Conservation (phyloP, 2,888 invertebrate species). For the Lasioglossum calceatum region DNA sequence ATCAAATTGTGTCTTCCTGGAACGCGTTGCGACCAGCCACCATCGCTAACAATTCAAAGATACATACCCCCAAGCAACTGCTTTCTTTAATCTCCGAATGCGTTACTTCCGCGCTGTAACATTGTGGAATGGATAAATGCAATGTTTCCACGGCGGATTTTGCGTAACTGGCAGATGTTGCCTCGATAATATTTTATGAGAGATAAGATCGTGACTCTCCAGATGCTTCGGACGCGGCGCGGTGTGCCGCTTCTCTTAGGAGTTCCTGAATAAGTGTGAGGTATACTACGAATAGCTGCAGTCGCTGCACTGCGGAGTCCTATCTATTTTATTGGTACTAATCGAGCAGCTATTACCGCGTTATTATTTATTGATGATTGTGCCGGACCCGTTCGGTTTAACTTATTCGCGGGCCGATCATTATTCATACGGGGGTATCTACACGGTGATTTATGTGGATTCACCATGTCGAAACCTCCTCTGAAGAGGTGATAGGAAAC, state of each 20-base stretch:
- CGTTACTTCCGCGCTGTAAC: slow-evolving; percentile 59
- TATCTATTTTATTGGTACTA: slow-evolving; percentile 38
- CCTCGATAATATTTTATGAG: slow-evolving; percentile 67
- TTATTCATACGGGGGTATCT: not conserved
- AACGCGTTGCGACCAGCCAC: not conserved
- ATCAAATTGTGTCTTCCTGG: slow-evolving; percentile 17
- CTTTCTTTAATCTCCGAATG: slow-evolving; percentile 57
- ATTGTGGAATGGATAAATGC: slow-evolving; percentile 60
- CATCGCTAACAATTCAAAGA: slow-evolving; percentile 5
- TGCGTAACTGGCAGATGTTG: slow-evolving; percentile 68
- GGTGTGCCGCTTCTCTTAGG: slow-evolving; percentile 37
- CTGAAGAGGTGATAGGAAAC: not conserved
- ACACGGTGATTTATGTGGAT: slow-evolving; percentile 1
- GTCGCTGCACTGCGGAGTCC: not conserved
- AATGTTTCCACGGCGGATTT: slow-evolving; percentile 61
- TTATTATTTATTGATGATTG: slow-evolving; percentile 11
- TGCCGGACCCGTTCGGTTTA: not conserved
- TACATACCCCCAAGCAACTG: slow-evolving; percentile 44
- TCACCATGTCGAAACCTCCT: not conserved
- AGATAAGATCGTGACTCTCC: slow-evolving; percentile 64
- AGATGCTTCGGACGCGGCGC: slow-evolving; percentile 48
- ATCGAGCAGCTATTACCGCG: slow-evolving; percentile 21
- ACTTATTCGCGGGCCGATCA: not conserved
- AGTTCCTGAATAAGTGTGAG: slow-evolving; percentile 52
- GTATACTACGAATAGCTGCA: slow-evolving; percentile 42